Evolutionary conservation across 2,113 vertebrate genomes (phyloP).

Genomic region (Psittacus erithacus): DNA sequence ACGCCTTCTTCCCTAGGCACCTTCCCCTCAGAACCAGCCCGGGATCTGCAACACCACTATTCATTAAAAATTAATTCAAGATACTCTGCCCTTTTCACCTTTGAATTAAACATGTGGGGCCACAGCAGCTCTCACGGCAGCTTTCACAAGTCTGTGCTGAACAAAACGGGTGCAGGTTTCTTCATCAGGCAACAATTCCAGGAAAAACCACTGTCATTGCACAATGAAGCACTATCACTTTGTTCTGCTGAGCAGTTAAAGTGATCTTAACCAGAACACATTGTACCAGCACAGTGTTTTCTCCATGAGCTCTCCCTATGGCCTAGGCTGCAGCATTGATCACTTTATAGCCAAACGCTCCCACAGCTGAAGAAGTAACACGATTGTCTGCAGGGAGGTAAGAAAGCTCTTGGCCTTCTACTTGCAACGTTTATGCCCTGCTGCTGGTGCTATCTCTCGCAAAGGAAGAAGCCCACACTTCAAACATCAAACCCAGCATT

Average conservation of each 20-base stretch:
- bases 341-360: not conserved
- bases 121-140: not conserved
- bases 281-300: not conserved
- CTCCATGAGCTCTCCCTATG: not conserved
- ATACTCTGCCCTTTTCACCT: not conserved
- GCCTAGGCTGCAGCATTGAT: not conserved
- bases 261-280: not conserved
- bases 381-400: not conserved
- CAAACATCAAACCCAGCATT: not conserved
- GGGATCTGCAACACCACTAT: not conserved
- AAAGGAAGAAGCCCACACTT: not conserved
- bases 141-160: not conserved
- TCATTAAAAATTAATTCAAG: not conserved
- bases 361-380: not conserved
- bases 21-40: not conserved
- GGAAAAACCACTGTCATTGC: not conserved
- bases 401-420: not conserved
- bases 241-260: not conserved
- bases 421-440: not conserved
- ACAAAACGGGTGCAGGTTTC: not conserved
- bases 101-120: not conserved
- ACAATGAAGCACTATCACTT: not conserved
- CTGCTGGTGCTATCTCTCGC: not conserved
- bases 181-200: not conserved
- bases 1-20: rapidly evolving